Base-by-base conservation (phyloP, 2,888 invertebrate genomes). In the Lymantria dispar region DNA sequence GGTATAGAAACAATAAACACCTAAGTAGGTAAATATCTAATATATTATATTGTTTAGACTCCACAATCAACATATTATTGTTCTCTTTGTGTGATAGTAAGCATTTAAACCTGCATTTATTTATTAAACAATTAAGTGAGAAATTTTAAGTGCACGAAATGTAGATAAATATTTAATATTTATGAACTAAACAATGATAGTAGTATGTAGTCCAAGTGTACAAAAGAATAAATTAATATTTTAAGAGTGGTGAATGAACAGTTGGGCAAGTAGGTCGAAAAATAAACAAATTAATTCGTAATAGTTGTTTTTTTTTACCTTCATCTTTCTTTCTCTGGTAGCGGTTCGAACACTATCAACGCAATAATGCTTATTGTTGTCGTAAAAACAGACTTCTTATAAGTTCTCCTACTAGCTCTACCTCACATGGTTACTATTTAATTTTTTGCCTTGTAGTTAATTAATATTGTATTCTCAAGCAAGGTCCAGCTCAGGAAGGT, bases 161-260 rank as follows among this genome's bases (percentile, higher is more conserved):
- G 42, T 48, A 39, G 38, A 38, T 43, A 43, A 15, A n/a, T 31
- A 14, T 36, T 14, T n/a, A 31, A 12, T 47, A 47, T 36, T 39
- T 45, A 30, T 30, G 8, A 36, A 37, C 0, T 68, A 80, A 92
- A 64, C 62, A 60, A 65, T 33, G 33, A 10, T 10, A 33, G 30
- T 33, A 33, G 33, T 33, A 33, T 71, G 37, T 47, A 46, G 46
- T 22, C 11, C 38, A 50, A 50, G 31, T 43, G 50, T 50, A 50
- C 43, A 50, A 52, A 51, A 51, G 45, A 57, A 54, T 50, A 39
- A 33, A 40, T 44, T 43, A 50, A 39, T 31, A 33, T 42, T 29
- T 42, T 29, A 46, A 40, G 13, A 36, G 36, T 41, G 42, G 43
- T 50, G 36, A 38, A 42, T 48, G 42, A 50, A 43, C 36, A 50